phyloP scores from a whole-genome alignment of 2,113 vertebrate genomes.

The Numenius arquata region DNA sequence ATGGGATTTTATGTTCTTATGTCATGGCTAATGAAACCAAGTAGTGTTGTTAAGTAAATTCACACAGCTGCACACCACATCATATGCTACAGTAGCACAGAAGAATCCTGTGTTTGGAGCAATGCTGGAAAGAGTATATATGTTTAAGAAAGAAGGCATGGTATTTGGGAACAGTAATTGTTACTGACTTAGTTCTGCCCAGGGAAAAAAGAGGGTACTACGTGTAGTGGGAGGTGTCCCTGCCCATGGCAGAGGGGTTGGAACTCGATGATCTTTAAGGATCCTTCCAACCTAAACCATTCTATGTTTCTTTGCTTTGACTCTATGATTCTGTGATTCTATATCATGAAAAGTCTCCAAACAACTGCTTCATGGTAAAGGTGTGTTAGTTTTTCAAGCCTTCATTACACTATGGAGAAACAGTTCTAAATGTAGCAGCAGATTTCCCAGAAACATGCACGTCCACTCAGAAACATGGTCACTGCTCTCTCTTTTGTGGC shows the following conservation, averaged over 20 bases:
- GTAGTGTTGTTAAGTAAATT: neutral
- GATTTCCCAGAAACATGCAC: neutral
- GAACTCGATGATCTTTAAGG: neutral
- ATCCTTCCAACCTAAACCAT: neutral
- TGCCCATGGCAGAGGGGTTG: neutral
- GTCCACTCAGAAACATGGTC: neutral
- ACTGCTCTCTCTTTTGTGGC: neutral
- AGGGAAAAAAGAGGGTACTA: neutral
- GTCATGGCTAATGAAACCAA: neutral
- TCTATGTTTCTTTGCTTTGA: neutral
- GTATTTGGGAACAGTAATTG: neutral
- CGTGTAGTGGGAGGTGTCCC: neutral
- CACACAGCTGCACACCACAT: neutral
- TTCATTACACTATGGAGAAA: neutral
- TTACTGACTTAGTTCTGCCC: neutral
- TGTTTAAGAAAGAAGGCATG: neutral
- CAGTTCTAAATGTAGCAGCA: neutral
- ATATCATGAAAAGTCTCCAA: neutral
- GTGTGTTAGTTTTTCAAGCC: neutral
- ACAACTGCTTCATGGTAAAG: neutral
- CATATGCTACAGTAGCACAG: fast-evolving
- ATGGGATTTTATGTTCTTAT: neutral
- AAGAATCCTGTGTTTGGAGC: neutral
- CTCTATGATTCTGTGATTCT: neutral
- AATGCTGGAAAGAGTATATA: neutral